phyloP scores from a whole-genome alignment of 2,888 invertebrate species.

The Erebia palarica region DNA sequence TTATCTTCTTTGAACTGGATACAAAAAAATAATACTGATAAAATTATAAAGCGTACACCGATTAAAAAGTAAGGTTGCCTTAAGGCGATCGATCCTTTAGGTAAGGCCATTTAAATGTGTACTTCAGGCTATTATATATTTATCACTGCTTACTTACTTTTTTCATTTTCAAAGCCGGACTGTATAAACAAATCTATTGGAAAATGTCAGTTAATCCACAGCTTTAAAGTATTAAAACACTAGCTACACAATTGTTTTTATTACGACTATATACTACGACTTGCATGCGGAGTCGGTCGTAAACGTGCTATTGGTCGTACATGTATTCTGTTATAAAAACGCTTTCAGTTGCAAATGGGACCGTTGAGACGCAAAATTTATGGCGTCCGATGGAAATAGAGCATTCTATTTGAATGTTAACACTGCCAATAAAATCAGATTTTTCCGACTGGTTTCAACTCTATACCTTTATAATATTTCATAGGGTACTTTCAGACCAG shows the following conservation, averaged over 20 bases:
- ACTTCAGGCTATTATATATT: no score
- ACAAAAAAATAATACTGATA: no score
- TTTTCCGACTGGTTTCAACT: slow-evolving; percentile 5
- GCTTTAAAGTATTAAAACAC: slow-evolving; percentile 25
- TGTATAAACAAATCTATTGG: slow-evolving; percentile 1
- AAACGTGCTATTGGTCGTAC: slow-evolving; percentile 72
- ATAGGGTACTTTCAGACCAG: background rate
- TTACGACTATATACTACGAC: slow-evolving; percentile 12
- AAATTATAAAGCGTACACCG: no score
- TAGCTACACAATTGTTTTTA: slow-evolving; percentile 12
- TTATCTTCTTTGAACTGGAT: no score
- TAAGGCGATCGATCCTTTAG: no score
- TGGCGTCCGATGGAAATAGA: slow-evolving; percentile 67
- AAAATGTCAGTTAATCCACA: slow-evolving; percentile 22
- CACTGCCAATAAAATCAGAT: slow-evolving; percentile 16
- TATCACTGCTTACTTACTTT: no score
- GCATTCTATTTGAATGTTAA: slow-evolving; percentile 61
- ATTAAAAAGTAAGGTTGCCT: no score
- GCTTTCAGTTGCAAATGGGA: slow-evolving; percentile 79
- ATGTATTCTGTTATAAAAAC: slow-evolving; percentile 62
- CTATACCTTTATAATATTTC: background rate
- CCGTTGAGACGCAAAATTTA: slow-evolving; percentile 61
- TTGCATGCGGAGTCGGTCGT: slow-evolving; percentile 55
- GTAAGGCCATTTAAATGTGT: no score
- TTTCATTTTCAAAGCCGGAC: background rate